phyloP scores from a whole-genome alignment of 2,797 vertebrate species.

The Lacerta agilis region DNA sequence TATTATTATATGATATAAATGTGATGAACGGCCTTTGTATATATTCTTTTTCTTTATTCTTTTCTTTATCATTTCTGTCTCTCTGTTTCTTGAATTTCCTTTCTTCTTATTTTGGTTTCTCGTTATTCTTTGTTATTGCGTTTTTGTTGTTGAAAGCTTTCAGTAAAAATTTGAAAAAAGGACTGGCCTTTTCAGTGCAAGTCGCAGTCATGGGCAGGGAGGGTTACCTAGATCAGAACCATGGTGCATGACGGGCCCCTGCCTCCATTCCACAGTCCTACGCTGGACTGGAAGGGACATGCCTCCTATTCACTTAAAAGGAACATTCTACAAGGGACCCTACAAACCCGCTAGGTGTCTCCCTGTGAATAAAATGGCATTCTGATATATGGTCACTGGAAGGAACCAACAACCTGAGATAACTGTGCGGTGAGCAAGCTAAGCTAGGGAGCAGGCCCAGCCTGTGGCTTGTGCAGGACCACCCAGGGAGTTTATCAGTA shows the following conservation, averaged over 20 bases:
- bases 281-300: background rate
- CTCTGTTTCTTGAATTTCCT: too few relatives aligned
- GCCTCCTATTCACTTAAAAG: background rate
- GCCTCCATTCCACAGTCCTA: background rate
- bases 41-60: too few relatives aligned
- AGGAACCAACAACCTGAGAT: background rate
- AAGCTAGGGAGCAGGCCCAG: background rate
- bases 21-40: too few relatives aligned
- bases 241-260: background rate
- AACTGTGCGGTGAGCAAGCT: background rate
- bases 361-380: background rate
- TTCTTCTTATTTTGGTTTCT: too few relatives aligned
- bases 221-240: background rate
- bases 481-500: background rate
- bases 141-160: too few relatives aligned
- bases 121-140: too few relatives aligned
- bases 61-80: too few relatives aligned
- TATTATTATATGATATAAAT: too few relatives aligned
- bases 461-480: background rate
- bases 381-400: background rate
- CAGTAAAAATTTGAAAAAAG: too few relatives aligned
- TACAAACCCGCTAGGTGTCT: background rate
- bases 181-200: background rate
- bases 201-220: background rate
- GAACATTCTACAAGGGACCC: background rate